Base-by-base conservation (phyloP, 2,113 vertebrate species). In the Rhizomys pruinosus region DNA sequence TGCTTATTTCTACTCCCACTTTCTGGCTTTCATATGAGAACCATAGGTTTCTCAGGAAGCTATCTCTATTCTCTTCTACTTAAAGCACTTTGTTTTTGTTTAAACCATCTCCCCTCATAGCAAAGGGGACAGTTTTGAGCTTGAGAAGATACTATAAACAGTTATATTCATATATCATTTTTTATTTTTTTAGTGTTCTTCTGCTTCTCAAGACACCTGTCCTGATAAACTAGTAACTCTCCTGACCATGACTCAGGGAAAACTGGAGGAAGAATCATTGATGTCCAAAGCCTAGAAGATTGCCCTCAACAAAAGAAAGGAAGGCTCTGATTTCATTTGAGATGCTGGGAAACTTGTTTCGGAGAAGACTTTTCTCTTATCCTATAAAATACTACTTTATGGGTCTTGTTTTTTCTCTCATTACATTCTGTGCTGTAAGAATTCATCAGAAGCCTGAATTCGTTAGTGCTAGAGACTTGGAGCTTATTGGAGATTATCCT, bases 361-460 rank as follows among this genome's bases (percentile, higher is more conserved):
- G 91, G 90, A 98, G 97, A 95, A 97, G 99, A 98, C 95, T 99
- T 97, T 98, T 98, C 97, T 98, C 99, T 98, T 98, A 96, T 96
- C 96, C 97, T 72, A 90, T 93, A 37, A 97, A 89, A 7, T 96
- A 89, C 80, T 98, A 84, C 88, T 32, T 98, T 68, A 73, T 98
- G 37, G 81, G 98, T 34, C 74, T 98, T 12, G 64, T 95, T 95
- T 93, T 98, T 55, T 96, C 96, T 87, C 72, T 97, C 59, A 93
- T 97, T 39, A 84, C 97, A 19, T 91, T 98, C 78, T 98, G 97
- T 0, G 69, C 98, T 94, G 68, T 98, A 86, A 98, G 96, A 94
- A 97, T 98, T 93, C 98, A 97, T 90, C 97, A 98, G 64, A 98
- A 98, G 85, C 85, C 96, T 5, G 81, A 96, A n/a, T 97, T 97